A percentile compares a stretch with the other conserved stretches of the same genome.
Conservation (phyloP, 2,888 invertebrate species). For the Dermolepida albohirtum region DNA sequence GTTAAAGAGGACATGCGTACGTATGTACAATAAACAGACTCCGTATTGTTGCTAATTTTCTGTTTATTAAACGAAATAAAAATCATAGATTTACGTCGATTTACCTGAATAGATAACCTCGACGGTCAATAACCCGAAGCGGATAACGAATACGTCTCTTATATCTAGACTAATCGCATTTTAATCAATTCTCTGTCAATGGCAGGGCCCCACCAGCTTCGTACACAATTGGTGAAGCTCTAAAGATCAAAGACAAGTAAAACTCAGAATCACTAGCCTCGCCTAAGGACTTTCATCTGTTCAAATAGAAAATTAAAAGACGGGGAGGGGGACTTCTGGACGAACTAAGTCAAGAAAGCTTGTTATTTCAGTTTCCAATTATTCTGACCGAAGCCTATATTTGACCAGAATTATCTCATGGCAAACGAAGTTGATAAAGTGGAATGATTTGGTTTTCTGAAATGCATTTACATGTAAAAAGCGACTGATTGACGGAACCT, state of each 20-base stretch:
- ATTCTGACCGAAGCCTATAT: slow-evolving; percentile 46
- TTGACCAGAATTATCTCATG: slow-evolving; percentile 44
- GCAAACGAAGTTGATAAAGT: slow-evolving; percentile 40
- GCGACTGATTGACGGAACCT: slow-evolving; percentile 46
- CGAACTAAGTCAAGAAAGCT: slow-evolving; percentile 50
- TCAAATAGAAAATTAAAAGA: slow-evolving; percentile 51
- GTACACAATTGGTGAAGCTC: slow-evolving; percentile 54
- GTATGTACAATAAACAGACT: background rate
- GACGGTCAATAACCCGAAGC: slow-evolving; percentile 19
- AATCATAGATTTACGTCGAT: slow-evolving; percentile 5
- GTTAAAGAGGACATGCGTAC: slow-evolving; percentile 3
- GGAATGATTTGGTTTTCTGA: slow-evolving; percentile 42
- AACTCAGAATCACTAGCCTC: slow-evolving; percentile 51
- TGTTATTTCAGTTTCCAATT: slow-evolving; percentile 59
- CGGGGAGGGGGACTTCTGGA: slow-evolving; percentile 28
- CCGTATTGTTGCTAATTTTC: background rate
- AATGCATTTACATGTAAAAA: slow-evolving; percentile 48
- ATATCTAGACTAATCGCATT: slow-evolving; percentile 51
- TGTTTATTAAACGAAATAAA: slow-evolving; percentile 15
- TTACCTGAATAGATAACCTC: slow-evolving; percentile 15
- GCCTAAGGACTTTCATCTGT: slow-evolving; percentile 55
- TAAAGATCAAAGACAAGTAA: slow-evolving; percentile 56
- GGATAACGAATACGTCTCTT: background rate
- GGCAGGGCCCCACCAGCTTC: slow-evolving; percentile 51
- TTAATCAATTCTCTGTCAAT: slow-evolving; percentile 61